These are phyloP conservation scores for Falcunculus frontatus DNA, from an alignment of 2,113 vertebrate genomes.

Conservation along the genomic window DNA sequence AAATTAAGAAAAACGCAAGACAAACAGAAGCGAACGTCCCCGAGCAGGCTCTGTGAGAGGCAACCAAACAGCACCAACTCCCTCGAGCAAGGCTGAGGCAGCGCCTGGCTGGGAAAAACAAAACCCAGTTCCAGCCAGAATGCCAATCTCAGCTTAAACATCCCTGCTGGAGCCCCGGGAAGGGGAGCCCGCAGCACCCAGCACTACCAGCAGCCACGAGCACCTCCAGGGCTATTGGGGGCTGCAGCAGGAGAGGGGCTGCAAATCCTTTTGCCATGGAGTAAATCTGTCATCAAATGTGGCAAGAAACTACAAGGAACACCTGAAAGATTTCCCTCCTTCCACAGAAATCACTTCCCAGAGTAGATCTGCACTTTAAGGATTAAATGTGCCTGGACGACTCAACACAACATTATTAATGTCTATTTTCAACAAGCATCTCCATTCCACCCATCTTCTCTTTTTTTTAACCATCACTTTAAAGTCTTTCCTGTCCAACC, in stretches of 20 bases:
- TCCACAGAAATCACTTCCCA: neutral
- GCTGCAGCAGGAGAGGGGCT: neutral
- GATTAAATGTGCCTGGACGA: neutral
- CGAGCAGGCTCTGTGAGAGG: neutral
- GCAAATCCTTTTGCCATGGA: neutral
- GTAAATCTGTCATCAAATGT: neutral
- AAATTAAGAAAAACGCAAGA: slow-evolving; percentile 54
- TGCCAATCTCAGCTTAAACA: neutral
- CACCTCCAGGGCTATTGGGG: neutral
- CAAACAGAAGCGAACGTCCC: neutral
- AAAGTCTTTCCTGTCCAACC: slow-evolving; percentile 30
- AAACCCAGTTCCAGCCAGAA: neutral
- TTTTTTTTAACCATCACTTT: slow-evolving; percentile 12
- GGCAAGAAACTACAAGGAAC: neutral
- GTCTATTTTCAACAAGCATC: slow-evolving; percentile 5
- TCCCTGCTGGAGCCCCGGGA: rapidly evolving
- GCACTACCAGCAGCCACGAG: rapidly evolving
- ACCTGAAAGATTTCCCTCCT: neutral
- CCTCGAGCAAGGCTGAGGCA: neutral
- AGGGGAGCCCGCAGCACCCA: rapidly evolving
- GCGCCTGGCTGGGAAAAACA: neutral
- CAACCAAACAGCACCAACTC: neutral
- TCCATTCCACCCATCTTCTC: neutral
- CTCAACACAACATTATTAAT: neutral
- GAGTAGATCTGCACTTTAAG: neutral